Percentiles rank a stretch among this genome's conserved stretches.
Conservation (phyloP, 1,140 invertebrate species). For the Odontomachus brunneus region DNA sequence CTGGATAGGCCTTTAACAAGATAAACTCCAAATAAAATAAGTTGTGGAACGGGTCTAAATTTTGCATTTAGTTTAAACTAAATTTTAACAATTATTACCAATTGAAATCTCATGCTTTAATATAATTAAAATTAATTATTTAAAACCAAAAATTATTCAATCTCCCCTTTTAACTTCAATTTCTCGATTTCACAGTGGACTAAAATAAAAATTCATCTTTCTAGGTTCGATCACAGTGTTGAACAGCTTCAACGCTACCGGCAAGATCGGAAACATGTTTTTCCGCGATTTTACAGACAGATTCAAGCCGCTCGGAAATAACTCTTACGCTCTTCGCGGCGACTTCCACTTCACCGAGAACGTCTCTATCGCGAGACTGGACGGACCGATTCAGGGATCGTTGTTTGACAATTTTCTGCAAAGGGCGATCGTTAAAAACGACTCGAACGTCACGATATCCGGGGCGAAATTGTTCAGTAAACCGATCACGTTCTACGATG, state of each 20-base stretch:
- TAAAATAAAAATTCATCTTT: conserved; percentile 13
- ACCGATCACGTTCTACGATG: conserved; percentile 62
- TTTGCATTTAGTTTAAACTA: too few species aligned
- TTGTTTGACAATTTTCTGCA: conserved; percentile 63
- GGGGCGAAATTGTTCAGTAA: conserved; percentile 74
- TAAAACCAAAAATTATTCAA: not conserved
- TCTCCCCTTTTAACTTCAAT: not conserved
- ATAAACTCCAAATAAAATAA: too few species aligned
- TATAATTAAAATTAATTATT: too few species aligned
- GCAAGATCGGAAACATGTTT: conserved; percentile 70
- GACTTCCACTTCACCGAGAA: conserved; percentile 65
- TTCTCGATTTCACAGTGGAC: not conserved
- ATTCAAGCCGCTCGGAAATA: conserved; percentile 52
- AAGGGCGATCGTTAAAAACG: conserved; percentile 59
- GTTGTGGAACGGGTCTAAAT: too few species aligned
- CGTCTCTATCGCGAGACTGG: conserved; percentile 64
- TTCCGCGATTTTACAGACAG: conserved; percentile 59
- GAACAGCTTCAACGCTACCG: conserved; percentile 64
- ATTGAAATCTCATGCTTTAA: too few species aligned
- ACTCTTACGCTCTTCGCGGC: conserved; percentile 64
- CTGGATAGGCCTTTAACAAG: too few species aligned
- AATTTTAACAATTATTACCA: too few species aligned
- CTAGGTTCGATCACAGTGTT: conserved; percentile 66
- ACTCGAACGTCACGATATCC: conserved; percentile 58
- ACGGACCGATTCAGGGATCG: conserved; percentile 67